phyloP scores from a whole-genome alignment of 2,888 invertebrate genomes.

The Plebejus anna region DNA sequence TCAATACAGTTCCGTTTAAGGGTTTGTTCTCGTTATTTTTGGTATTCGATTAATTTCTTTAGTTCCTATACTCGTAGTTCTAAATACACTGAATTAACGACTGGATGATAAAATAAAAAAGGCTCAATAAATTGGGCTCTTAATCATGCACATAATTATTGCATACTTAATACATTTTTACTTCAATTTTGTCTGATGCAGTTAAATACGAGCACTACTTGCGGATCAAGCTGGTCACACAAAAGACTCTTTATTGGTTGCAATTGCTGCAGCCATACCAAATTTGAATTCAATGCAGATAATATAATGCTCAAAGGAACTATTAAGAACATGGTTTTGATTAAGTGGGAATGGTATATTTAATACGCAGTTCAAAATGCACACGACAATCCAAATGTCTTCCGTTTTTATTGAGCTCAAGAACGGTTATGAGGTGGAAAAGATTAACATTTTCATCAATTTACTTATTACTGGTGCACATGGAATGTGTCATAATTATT shows the following conservation, averaged over 20 bases:
- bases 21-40: background rate
- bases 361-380: conserved; percentile 4
- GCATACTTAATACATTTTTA: background rate
- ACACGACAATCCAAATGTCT: background rate
- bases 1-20: background rate
- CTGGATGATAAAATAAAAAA: no score
- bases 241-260: conserved; percentile 44
- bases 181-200: background rate
- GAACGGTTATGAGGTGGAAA: background rate
- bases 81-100: background rate
- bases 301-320: conserved; percentile 40
- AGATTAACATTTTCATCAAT: no score
- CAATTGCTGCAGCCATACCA: conserved; percentile 43
- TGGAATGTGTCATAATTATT: no score
- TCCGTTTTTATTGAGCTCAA: background rate
- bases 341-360: conserved; percentile 38
- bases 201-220: conserved; percentile 30
- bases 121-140: no score
- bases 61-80: background rate
- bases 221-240: conserved; percentile 40
- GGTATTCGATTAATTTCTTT: background rate
- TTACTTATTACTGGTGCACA: no score
- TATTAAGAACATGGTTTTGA: conserved; percentile 38
- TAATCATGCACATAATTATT: background rate
- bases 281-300: conserved; percentile 50